Evolutionary conservation across 2,113 vertebrate genomes (phyloP).

Genomic region (Trogon surrucura): DNA sequence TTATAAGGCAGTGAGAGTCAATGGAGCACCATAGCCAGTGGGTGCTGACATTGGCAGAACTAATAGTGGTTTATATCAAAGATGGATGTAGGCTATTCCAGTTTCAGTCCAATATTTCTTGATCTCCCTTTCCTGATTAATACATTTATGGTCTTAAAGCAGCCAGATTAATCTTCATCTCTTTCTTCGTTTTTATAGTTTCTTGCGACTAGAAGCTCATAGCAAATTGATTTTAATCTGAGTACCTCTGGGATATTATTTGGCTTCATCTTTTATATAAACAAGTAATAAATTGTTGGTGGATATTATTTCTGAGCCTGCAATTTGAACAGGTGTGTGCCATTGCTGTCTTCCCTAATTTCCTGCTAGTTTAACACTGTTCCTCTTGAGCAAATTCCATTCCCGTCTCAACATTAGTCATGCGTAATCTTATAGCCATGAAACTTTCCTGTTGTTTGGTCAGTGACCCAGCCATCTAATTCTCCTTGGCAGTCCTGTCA

Average conservation of each 20-base stretch:
- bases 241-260: not conserved
- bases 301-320: constrained; percentile 23
- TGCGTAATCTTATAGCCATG: not conserved
- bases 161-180: constrained; percentile 3
- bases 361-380: constrained; percentile 5
- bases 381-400: constrained; percentile 25
- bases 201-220: not conserved
- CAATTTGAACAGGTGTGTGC: constrained; percentile 18
- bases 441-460: not conserved
- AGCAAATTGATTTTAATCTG: constrained; percentile 1
- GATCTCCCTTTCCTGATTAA: not conserved
- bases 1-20: not conserved
- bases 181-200: not conserved
- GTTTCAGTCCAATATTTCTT: not conserved
- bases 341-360: not conserved
- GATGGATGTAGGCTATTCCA: not conserved
- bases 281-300: not conserved
- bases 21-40: not conserved
- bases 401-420: not conserved
- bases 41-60: not conserved
- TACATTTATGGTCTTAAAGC: not conserved
- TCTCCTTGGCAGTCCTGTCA: constrained; percentile 16
- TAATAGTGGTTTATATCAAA: not conserved
- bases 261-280: not conserved
- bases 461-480: not conserved